A percentile compares a stretch with the other conserved stretches of the same genome.
phyloP scores from a whole-genome alignment of 1,140 invertebrate species.

The Cecropterus lyciades region DNA sequence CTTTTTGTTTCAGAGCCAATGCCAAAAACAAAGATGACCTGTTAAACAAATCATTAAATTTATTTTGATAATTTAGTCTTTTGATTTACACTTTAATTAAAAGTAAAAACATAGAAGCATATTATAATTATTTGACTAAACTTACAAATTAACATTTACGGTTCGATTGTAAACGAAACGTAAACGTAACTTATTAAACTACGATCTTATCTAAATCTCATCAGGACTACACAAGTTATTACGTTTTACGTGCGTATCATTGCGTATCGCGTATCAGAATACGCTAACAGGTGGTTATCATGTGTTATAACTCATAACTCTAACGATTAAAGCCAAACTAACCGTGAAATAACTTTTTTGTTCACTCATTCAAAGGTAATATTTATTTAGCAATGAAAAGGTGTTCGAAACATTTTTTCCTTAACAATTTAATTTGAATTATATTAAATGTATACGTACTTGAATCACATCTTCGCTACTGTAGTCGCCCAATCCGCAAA shows the following conservation, averaged over 20 bases:
- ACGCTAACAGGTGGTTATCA: slow-evolving; percentile 62
- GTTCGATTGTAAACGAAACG: not conserved
- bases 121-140: too few relatives aligned
- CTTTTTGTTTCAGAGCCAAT: too few relatives aligned
- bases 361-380: slow-evolving; percentile 3
- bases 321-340: slow-evolving; percentile 26
- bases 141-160: too few relatives aligned
- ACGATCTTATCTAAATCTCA: slow-evolving; percentile 15
- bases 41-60: too few relatives aligned
- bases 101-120: too few relatives aligned
- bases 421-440: slow-evolving; percentile 3
- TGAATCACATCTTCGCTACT: slow-evolving; percentile 52
- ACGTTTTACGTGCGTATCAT: slow-evolving; percentile 7
- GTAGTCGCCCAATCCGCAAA: slow-evolving; percentile 33
- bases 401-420: slow-evolving; percentile 5
- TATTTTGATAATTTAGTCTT: too few relatives aligned
- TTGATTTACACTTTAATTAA: too few relatives aligned
- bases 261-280: slow-evolving; percentile 34
- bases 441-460: slow-evolving; percentile 40
- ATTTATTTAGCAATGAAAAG: not conserved
- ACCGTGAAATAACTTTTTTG: slow-evolving; percentile 16
- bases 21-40: too few relatives aligned
- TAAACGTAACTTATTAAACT: not conserved
- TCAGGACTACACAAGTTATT: slow-evolving; percentile 5
- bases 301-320: slow-evolving; percentile 39